These are phyloP conservation scores for Willisornis vidua DNA, from an alignment of 2,113 vertebrate genomes.

Conservation along the genomic window DNA sequence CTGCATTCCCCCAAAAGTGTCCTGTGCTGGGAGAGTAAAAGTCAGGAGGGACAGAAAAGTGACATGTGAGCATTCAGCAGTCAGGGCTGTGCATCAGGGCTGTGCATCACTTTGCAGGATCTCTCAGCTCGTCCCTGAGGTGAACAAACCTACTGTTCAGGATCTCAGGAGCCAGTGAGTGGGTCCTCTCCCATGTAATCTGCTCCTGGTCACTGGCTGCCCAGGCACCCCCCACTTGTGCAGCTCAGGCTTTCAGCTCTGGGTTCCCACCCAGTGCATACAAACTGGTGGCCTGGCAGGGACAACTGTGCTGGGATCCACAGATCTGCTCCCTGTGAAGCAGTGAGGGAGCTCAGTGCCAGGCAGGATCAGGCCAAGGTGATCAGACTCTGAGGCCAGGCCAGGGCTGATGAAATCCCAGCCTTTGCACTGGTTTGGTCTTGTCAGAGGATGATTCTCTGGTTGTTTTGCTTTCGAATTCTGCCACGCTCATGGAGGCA, in stretches of 20 bases:
- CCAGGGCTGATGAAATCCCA: background rate
- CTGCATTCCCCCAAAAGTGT: background rate
- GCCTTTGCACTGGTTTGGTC: background rate
- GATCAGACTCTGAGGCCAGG: background rate
- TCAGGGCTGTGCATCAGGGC: rapidly evolving
- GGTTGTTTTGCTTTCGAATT: background rate
- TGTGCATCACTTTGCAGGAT: background rate
- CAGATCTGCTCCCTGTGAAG: background rate
- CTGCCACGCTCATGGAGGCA: rapidly evolving
- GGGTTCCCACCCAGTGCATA: background rate
- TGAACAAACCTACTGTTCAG: rapidly evolving
- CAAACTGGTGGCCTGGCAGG: background rate
- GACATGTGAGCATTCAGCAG: rapidly evolving
- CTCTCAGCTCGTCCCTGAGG: background rate
- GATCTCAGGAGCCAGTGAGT: background rate
- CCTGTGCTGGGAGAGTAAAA: background rate
- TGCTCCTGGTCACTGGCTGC: rapidly evolving
- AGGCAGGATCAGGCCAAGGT: background rate
- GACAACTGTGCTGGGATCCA: background rate
- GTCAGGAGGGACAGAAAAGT: background rate
- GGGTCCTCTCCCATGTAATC: background rate
- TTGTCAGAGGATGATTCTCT: background rate
- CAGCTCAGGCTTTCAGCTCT: background rate
- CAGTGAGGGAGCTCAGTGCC: background rate
- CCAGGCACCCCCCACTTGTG: rapidly evolving